These are phyloP conservation scores for Apostichopus japonicus DNA, from an alignment of 35 echinoderm and acorn worm genomes.

Conservation along the genomic window DNA sequence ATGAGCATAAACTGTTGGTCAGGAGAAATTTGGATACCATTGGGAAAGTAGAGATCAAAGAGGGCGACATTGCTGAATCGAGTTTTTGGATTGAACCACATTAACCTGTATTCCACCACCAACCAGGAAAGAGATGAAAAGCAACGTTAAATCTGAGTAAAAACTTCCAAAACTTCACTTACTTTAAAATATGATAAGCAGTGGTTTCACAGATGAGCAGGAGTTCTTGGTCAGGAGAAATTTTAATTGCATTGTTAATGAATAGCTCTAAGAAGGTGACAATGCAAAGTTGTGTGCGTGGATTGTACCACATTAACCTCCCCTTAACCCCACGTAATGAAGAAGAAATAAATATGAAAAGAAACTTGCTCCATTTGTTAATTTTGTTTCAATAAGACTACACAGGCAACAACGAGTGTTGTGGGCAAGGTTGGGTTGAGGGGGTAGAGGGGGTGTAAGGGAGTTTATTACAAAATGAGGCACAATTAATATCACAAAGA, in stretches of 20 bases:
- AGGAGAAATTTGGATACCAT: conserved; percentile 76
- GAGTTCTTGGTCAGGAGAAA: conserved; percentile 75
- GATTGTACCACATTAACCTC: conserved; percentile 84
- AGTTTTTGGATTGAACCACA: conserved; percentile 80
- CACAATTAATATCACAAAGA: no score
- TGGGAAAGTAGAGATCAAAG: conserved; percentile 73
- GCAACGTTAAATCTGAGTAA: no score
- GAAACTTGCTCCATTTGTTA: no score
- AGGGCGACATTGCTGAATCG: conserved; percentile 76
- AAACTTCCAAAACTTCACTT: conserved; percentile 17
- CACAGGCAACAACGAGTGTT: no score
- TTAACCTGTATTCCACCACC: conserved; percentile 49
- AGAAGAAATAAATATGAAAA: no score
- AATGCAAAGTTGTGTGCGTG: conserved; percentile 60
- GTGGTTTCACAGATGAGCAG: conserved; percentile 75
- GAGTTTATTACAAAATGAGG: no score
- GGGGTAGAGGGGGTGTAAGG: no score
- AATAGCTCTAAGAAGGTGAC: conserved; percentile 63
- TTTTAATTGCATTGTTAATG: conserved; percentile 73
- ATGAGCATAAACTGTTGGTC: conserved; percentile 79
- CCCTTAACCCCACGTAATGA: not conserved
- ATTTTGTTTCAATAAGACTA: no score
- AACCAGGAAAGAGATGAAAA: not conserved
- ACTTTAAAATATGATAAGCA: conserved; percentile 78
- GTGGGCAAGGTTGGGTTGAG: no score